Conservation (phyloP, 1,140 invertebrate genomes). For the Semibalanus balanoides region DNA sequence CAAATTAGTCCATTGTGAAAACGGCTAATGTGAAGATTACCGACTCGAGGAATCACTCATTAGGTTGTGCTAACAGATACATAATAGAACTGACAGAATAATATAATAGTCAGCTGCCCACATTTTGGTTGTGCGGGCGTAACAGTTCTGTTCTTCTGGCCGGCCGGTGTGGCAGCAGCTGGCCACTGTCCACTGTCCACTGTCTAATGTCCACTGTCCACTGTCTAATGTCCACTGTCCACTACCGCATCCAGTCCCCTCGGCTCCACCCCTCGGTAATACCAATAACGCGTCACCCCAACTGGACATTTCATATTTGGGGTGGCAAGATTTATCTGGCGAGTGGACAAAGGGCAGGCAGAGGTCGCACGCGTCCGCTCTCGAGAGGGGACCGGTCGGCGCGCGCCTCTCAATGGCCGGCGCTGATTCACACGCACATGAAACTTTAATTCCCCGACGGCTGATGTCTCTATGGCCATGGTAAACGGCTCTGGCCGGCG, state of each 20-base stretch:
- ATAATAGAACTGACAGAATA: too few species aligned
- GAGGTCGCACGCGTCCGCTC: background rate
- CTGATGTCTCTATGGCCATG: background rate
- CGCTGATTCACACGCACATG: background rate
- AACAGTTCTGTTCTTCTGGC: too few species aligned
- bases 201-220: background rate
- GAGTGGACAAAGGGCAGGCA: background rate
- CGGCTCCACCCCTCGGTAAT: too few species aligned
- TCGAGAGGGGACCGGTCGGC: background rate
- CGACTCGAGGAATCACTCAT: too few species aligned
- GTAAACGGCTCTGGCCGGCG: background rate
- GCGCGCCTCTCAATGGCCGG: background rate
- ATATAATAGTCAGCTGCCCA: too few species aligned
- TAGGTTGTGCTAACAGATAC: too few species aligned
- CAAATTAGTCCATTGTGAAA: too few species aligned
- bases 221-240: background rate
- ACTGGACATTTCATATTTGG: constrained; percentile 2
- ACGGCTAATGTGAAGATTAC: too few species aligned
- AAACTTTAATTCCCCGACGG: background rate
- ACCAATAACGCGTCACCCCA: background rate
- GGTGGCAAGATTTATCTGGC: background rate
- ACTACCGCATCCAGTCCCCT: background rate
- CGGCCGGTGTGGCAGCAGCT: too few species aligned
- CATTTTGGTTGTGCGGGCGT: too few species aligned
- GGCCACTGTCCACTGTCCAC: background rate